Evolutionary conservation across 2,888 invertebrate genomes (phyloP).

Genomic region (Corythucha ciliata): DNA sequence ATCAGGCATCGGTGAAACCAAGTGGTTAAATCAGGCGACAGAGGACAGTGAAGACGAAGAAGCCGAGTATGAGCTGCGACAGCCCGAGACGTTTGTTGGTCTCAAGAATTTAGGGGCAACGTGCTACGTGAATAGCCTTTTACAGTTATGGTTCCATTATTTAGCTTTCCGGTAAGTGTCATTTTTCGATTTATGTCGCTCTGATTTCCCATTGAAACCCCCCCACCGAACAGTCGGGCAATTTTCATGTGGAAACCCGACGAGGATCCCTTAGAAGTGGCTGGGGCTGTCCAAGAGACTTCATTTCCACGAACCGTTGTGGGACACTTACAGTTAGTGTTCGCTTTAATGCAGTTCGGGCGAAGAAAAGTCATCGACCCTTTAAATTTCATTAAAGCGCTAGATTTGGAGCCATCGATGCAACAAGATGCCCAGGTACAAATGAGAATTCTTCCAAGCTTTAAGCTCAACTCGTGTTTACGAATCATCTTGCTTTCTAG

Average conservation of each 20-base stretch:
- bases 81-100: slow-evolving; percentile 48
- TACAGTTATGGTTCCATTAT: slow-evolving; percentile 56
- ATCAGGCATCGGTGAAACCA: slow-evolving; percentile 49
- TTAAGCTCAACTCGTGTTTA: neutral
- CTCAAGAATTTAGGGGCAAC: slow-evolving; percentile 55
- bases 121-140: slow-evolving; percentile 55
- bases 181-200: no score
- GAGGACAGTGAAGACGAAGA: slow-evolving; percentile 41
- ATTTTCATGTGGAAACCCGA: slow-evolving; percentile 49
- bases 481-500: slow-evolving; percentile 36
- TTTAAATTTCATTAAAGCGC: slow-evolving; percentile 47
- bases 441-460: no score
- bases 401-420: slow-evolving; percentile 49
- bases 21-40: slow-evolving; percentile 46
- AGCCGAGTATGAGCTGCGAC: slow-evolving; percentile 41
- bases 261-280: slow-evolving; percentile 42
- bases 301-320: slow-evolving; percentile 43
- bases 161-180: slow-evolving; percentile 44
- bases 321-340: slow-evolving; percentile 51
- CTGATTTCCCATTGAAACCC: no score
- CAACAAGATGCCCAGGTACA: slow-evolving; percentile 53
- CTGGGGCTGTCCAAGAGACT: slow-evolving; percentile 34
- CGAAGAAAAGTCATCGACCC: slow-evolving; percentile 49
- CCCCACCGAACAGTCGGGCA: no score
- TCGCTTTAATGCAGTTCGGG: slow-evolving; percentile 51